These are phyloP conservation scores for Anarsia innoxiella DNA, from an alignment of 2,888 invertebrate genomes.

Conservation along the genomic window DNA sequence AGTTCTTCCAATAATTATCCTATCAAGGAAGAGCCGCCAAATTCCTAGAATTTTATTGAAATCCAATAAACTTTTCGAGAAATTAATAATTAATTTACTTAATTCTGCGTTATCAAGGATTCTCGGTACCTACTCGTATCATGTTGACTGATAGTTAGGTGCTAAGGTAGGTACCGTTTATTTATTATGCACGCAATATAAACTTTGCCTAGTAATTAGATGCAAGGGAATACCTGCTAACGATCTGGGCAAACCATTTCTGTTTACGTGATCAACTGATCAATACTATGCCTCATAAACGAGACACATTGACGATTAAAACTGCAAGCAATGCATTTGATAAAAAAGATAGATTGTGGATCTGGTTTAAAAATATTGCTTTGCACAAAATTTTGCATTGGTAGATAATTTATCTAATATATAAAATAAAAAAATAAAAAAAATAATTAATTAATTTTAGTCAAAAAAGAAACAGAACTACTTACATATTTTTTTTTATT, in stretches of 20 bases:
- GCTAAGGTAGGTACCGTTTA: too few relatives aligned
- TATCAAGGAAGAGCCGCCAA: too few relatives aligned
- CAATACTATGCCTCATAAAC: constrained; percentile 23
- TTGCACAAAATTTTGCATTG: too few relatives aligned
- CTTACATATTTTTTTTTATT: neutral
- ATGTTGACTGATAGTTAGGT: too few relatives aligned
- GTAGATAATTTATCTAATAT: too few relatives aligned
- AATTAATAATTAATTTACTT: too few relatives aligned
- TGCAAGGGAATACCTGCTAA: constrained; percentile 34
- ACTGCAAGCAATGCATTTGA: neutral
- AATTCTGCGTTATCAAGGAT: too few relatives aligned
- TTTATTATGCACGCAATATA: neutral
- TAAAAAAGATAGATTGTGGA: neutral
- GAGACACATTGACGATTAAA: constrained; percentile 20
- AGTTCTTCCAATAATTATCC: too few relatives aligned
- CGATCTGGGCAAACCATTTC: constrained; percentile 37
- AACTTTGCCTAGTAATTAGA: constrained; percentile 34
- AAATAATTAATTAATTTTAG: neutral
- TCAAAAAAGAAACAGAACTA: neutral
- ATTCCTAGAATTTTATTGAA: too few relatives aligned
- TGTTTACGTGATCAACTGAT: constrained; percentile 38
- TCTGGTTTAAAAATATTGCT: too few relatives aligned
- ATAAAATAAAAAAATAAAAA: neutral
- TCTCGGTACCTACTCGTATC: too few relatives aligned
- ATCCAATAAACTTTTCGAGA: too few relatives aligned